Evolutionary conservation across 2,888 invertebrate genomes (phyloP).

Genomic region (Dichetophora obliterata): DNA sequence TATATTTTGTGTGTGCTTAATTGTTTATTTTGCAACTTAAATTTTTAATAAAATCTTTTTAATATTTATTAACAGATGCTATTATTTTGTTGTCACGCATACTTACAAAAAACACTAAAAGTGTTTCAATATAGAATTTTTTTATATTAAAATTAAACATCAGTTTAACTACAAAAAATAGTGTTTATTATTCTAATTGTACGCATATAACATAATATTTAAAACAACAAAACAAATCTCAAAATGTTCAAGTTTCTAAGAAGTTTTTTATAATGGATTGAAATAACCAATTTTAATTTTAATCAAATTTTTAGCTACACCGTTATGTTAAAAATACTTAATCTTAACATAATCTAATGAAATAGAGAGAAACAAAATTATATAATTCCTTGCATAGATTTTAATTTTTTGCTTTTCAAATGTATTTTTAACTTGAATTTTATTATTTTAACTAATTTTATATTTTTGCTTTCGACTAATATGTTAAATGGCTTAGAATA

Average conservation of each 20-base stretch:
- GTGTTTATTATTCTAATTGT: not conserved
- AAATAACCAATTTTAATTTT: no score
- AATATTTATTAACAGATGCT: conserved; percentile 17
- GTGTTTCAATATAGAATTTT: not conserved
- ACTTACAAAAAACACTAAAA: not conserved
- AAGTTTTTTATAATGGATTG: no score
- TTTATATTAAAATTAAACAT: not conserved
- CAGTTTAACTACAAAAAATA: not conserved
- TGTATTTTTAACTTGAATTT: no score
- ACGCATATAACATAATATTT: no score
- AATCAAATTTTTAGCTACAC: no score
- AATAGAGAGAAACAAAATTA: no score
- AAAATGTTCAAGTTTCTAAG: no score
- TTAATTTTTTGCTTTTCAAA: not conserved
- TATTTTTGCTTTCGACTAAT: not conserved
- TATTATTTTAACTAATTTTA: not conserved
- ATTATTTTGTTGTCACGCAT: conserved; percentile 10
- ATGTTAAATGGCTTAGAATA: not conserved
- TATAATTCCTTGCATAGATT: no score
- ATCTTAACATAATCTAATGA: no score
- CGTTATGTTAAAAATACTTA: no score
- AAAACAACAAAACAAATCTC: not conserved
- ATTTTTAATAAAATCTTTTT: conserved; percentile 8
- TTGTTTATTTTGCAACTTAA: conserved; percentile 1
- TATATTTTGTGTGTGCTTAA: not conserved